Evolutionary conservation across 2,797 vertebrate species (phyloP).

Genomic region (Gallinago nigripennis): DNA sequence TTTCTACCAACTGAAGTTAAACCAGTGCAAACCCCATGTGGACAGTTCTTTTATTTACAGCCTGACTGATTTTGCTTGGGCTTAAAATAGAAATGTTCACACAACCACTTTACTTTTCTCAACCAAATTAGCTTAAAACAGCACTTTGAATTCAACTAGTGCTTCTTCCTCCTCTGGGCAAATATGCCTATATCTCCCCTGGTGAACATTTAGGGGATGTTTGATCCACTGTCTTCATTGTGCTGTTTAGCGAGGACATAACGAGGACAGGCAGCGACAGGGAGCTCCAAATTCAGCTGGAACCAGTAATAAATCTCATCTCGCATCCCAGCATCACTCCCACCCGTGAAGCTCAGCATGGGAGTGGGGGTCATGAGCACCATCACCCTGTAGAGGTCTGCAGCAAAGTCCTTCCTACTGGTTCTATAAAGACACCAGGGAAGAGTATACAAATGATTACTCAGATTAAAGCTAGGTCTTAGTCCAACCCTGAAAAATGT

Average conservation of each 20-base stretch:
- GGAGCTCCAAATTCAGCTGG: not conserved
- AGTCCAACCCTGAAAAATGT: not conserved
- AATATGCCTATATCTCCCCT: not conserved
- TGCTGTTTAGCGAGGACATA: not conserved
- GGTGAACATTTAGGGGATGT: not conserved
- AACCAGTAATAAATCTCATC: not conserved
- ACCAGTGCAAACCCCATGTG: conserved; percentile 1
- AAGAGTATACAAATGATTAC: not conserved
- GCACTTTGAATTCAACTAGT: conserved; percentile 39
- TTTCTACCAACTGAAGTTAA: conserved; percentile 14
- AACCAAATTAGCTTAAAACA: conserved; percentile 46
- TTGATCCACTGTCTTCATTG: not conserved
- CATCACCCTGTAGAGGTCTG: not conserved
- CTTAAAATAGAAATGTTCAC: conserved; percentile 37
- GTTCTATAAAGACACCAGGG: not conserved
- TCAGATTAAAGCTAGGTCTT: not conserved
- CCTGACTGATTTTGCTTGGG: not conserved
- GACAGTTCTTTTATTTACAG: conserved; percentile 36
- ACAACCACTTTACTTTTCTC: conserved; percentile 1
- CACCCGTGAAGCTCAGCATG: not conserved
- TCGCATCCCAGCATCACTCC: not conserved
- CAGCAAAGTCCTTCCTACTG: not conserved
- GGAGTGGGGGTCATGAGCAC: not conserved
- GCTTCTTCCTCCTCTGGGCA: conserved; percentile 6
- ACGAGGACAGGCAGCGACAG: not conserved